Conservation (phyloP, 1,140 invertebrate genomes). For the Drosophila malerkotliana region DNA sequence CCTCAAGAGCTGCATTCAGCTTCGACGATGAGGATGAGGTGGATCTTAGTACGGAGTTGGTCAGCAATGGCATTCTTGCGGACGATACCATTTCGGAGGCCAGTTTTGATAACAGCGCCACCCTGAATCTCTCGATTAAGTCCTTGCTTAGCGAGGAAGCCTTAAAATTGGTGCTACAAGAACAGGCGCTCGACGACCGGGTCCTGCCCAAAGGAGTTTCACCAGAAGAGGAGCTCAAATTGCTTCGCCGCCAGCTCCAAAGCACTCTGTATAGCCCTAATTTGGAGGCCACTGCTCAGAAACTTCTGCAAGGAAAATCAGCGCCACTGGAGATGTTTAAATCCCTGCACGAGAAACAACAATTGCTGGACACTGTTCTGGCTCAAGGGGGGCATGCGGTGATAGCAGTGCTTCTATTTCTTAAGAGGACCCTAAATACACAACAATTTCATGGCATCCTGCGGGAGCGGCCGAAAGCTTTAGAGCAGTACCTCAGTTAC, state of each 20-base stretch:
- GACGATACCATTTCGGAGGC: slow-evolving; percentile 78
- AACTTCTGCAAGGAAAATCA: slow-evolving; percentile 84
- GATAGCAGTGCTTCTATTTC: slow-evolving; percentile 85
- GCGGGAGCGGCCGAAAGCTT: slow-evolving; percentile 84
- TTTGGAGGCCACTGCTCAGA: slow-evolving; percentile 83
- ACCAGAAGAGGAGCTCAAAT: slow-evolving; percentile 70
- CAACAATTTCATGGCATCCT: slow-evolving; percentile 85
- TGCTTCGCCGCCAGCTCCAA: slow-evolving; percentile 74
- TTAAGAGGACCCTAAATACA: slow-evolving; percentile 85
- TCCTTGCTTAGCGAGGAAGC: slow-evolving; percentile 70
- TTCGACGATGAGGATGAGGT: slow-evolving; percentile 79
- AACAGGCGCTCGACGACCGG: slow-evolving; percentile 69
- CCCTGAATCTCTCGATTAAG: slow-evolving; percentile 70
- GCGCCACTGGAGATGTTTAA: slow-evolving; percentile 85
- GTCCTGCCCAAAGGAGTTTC: slow-evolving; percentile 70
- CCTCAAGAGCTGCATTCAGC: slow-evolving; percentile 74
- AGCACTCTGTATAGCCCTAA: slow-evolving; percentile 75
- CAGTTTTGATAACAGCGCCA: slow-evolving; percentile 67
- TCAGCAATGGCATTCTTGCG: slow-evolving; percentile 64
- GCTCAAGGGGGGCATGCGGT: slow-evolving; percentile 86
- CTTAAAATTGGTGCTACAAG: slow-evolving; percentile 65
- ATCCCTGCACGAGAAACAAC: slow-evolving; percentile 86
- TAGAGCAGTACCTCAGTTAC: slow-evolving; percentile 86
- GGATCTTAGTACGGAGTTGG: slow-evolving; percentile 27
- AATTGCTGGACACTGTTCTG: slow-evolving; percentile 85